Evolutionary conservation across 2,888 invertebrate genomes (phyloP).

Genomic region (Sinopyrophorus schimmeli): DNA sequence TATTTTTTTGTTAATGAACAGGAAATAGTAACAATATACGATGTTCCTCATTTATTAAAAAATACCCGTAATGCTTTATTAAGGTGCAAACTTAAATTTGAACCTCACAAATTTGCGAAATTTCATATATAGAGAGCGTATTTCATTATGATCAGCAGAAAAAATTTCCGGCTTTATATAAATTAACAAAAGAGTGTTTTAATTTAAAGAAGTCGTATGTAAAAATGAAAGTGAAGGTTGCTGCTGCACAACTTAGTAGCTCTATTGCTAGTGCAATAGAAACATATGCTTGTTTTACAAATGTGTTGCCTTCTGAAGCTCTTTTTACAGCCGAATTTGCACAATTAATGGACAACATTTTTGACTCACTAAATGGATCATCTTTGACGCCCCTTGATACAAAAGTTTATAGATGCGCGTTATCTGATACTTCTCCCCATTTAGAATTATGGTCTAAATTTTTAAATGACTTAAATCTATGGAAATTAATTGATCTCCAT

Average conservation of each 20-base stretch:
- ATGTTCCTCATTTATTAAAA: conserved; percentile 22
- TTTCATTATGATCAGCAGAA: conserved; percentile 9
- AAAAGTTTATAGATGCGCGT: background rate
- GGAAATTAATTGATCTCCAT: background rate
- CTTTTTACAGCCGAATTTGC: conserved; percentile 4
- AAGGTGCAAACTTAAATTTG: conserved; percentile 2
- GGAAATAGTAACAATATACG: background rate
- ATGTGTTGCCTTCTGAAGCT: background rate
- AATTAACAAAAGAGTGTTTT: background rate
- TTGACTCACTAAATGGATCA: conserved; percentile 3
- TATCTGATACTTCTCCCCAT: background rate
- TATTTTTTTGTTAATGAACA: background rate
- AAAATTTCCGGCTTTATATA: conserved; percentile 16
- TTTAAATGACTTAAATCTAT: background rate
- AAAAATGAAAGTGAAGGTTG: conserved; percentile 5
- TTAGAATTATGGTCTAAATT: background rate
- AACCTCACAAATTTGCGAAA: background rate
- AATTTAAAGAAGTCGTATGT: background rate
- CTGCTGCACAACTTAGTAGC: background rate
- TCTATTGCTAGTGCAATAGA: background rate
- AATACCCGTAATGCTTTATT: conserved; percentile 20
- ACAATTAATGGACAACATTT: background rate
- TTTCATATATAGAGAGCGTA: background rate
- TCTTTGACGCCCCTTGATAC: background rate
- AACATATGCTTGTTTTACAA: background rate